phyloP scores from a whole-genome alignment of 1,140 invertebrate genomes.

The Limonius californicus region DNA sequence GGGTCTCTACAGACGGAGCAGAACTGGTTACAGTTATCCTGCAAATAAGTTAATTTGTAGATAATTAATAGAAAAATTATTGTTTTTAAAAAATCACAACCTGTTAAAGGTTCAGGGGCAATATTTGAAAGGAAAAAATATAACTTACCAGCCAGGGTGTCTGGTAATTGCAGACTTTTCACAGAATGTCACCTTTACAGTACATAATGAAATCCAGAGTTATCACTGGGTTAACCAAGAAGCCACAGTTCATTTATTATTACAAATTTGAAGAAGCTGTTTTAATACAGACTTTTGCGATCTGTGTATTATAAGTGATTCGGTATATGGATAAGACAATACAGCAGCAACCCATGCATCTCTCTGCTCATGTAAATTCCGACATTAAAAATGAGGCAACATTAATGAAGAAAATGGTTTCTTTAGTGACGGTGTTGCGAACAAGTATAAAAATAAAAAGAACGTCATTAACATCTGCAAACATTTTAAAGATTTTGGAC shows the following conservation, averaged over 20 bases:
- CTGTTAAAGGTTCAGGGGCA: background rate
- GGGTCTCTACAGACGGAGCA: background rate
- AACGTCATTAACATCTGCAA: background rate
- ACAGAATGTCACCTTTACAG: background rate
- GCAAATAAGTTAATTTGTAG: background rate
- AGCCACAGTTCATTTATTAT: background rate
- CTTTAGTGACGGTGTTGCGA: background rate
- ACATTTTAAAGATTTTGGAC: background rate
- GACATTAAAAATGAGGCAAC: background rate
- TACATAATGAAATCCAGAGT: background rate
- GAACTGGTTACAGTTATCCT: background rate
- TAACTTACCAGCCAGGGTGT: background rate
- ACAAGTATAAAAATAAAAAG: background rate
- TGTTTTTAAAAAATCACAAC: background rate
- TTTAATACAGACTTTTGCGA: background rate
- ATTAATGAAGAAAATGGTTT: background rate
- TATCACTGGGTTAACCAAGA: background rate
- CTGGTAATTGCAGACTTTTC: background rate
- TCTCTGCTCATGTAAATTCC: background rate
- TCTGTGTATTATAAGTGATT: background rate
- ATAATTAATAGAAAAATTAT: background rate
- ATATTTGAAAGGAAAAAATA: background rate
- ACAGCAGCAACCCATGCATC: background rate
- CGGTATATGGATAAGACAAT: background rate
- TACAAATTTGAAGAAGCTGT: background rate